Percentiles rank a stretch among this genome's conserved stretches.
Conservation (phyloP, 2,888 invertebrate species). For the Melipona bicolor region DNA sequence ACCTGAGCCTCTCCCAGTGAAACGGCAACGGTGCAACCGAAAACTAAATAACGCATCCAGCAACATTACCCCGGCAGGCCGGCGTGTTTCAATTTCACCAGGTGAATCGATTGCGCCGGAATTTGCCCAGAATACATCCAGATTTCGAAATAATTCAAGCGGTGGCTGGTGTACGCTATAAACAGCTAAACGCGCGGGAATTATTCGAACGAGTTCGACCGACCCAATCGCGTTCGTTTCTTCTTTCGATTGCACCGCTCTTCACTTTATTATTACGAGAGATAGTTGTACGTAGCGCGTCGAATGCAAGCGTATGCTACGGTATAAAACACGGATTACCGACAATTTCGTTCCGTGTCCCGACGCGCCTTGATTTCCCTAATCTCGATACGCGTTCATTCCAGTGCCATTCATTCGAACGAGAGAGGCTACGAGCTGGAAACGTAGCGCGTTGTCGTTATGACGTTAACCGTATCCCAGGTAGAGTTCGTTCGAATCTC, state of each 20-base stretch:
- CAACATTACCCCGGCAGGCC: constrained; percentile 25
- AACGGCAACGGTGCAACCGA: neutral
- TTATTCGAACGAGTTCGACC: constrained; percentile 18
- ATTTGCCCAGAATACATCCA: constrained; percentile 37
- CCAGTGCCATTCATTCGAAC: neutral
- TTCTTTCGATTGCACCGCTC: neutral
- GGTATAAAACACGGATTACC: no score
- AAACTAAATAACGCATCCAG: constrained; percentile 30
- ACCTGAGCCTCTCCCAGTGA: neutral
- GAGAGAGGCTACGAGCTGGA: neutral
- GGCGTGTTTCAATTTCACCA: constrained; percentile 51
- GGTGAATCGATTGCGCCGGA: constrained; percentile 46
- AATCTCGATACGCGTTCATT: neutral
- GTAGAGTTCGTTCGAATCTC: neutral
- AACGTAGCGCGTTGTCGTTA: neutral
- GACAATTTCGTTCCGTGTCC: neutral
- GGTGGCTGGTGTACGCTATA: constrained; percentile 6
- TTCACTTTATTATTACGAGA: neutral
- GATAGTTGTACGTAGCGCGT: neutral
- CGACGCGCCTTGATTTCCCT: neutral
- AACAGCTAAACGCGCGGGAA: constrained; percentile 39
- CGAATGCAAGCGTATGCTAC: no score
- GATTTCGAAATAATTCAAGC: constrained; percentile 57
- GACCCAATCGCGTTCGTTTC: neutral
- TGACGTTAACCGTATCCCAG: neutral